Conservation (phyloP, 2,797 vertebrate genomes). For the Pantherophis alleghaniensis region DNA sequence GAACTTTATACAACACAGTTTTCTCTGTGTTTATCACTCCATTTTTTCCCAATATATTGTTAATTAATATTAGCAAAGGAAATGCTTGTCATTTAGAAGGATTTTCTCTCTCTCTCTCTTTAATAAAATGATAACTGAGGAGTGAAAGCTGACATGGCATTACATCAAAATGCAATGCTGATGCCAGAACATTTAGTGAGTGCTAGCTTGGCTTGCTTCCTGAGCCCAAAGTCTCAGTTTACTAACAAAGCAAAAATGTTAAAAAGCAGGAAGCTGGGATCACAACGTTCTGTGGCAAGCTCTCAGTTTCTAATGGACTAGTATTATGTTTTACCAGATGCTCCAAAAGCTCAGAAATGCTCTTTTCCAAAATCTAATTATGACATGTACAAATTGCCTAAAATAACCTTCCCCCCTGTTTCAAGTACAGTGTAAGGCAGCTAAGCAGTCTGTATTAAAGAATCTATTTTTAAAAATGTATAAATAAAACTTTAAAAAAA, state of each 20-base stretch:
- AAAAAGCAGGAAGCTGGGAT: slow-evolving; percentile 56
- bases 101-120: slow-evolving; percentile 35
- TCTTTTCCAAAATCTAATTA: neutral
- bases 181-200: slow-evolving; percentile 61
- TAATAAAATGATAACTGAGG: slow-evolving; percentile 45
- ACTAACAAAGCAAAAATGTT: slow-evolving; percentile 79
- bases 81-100: slow-evolving; percentile 27
- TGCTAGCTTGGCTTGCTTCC: slow-evolving; percentile 60
- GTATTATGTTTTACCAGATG: neutral
- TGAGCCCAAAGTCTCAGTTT: slow-evolving; percentile 58
- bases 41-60: neutral
- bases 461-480: neutral
- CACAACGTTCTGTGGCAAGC: neutral
- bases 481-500: neutral
- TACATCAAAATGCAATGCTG: slow-evolving; percentile 49
- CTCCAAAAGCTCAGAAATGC: neutral
- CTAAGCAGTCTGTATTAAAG: slow-evolving; percentile 34
- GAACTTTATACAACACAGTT: slow-evolving; percentile 11
- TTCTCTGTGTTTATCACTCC: neutral
- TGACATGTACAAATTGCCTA: neutral
- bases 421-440: neutral
- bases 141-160: slow-evolving; percentile 66
- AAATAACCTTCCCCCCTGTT: neutral
- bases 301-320: neutral
- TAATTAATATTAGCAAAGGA: slow-evolving; percentile 21